A percentile compares a stretch with the other conserved stretches of the same genome.
Conservation (phyloP, 2,888 invertebrate species). For the Gari tellinella region DNA sequence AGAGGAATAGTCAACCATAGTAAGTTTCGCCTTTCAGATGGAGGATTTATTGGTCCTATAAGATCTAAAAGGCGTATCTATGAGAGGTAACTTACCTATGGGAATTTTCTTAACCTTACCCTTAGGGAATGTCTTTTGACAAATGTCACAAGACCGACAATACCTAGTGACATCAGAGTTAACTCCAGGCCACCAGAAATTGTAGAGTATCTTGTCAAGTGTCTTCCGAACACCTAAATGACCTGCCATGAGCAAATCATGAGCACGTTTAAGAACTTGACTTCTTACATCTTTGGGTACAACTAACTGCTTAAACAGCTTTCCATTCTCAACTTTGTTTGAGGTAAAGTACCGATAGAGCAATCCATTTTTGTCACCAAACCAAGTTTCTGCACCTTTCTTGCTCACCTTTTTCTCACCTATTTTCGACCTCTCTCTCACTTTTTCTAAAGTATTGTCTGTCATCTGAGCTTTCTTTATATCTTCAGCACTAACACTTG, state of each 20-base stretch:
- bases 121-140: slow-evolving; percentile 9
- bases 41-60: slow-evolving; percentile 56
- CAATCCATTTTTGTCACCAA: too few relatives aligned
- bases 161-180: neutral
- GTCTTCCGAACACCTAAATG: slow-evolving; percentile 13
- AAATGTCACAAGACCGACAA: slow-evolving; percentile 6
- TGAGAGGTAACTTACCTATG: slow-evolving; percentile 19
- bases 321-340: neutral
- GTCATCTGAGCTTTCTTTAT: too few relatives aligned
- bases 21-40: slow-evolving; percentile 49
- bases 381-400: too few relatives aligned
- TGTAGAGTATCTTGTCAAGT: neutral
- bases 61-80: slow-evolving; percentile 12
- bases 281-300: neutral
- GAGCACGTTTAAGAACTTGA: neutral
- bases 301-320: slow-evolving; percentile 1
- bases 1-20: slow-evolving; percentile 58
- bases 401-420: too few relatives aligned
- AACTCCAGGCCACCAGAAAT: slow-evolving; percentile 11
- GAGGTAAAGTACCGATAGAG: neutral
- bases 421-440: too few relatives aligned
- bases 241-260: slow-evolving; percentile 9
- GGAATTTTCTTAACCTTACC: slow-evolving; percentile 11
- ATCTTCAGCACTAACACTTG: too few relatives aligned
- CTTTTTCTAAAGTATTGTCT: too few relatives aligned